Evolutionary conservation across 2,797 vertebrate genomes (phyloP), one percentile per base, ranked within the genome.

Genomic region (Scolopax bukidnonensis): DNA sequence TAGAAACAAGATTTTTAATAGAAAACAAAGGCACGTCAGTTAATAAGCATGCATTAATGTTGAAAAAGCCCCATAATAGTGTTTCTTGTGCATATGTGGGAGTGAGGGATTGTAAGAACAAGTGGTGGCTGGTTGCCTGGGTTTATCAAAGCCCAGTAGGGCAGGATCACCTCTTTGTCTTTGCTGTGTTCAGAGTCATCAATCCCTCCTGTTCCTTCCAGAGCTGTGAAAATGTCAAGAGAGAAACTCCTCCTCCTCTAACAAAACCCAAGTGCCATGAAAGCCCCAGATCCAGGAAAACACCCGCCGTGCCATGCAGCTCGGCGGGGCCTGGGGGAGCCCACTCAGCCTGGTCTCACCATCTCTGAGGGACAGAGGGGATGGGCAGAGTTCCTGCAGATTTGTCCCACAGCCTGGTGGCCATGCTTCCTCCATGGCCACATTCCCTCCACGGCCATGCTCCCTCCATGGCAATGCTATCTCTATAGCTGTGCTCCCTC

Each of bases 121-220:
- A 98, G 97, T 33, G 93, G 97, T 98, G 97, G 97, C 97, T 97
- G 95, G 90, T 94, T 97, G 97, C 98, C 98, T 98, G 96, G 97
- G 93, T 96, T 97, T 97, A 65, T 96, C 97, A 97, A 93, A 97
- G 97, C 97, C 97, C 97, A 92, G 97, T 97, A 97, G 96, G 97
- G 97, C 97, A 94, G 95, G 94, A 97, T 97, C 96, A 96, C 83
- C 94, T 96, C 97, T 97, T 97, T 97, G 92, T 96, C 95, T 98
- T 96, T 91, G 81, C 93, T 56, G 84, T 47, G 92, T 89, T 75
- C 40, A 28, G 83, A 96, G 94, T 96, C 95, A 97, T 96, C 97
- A 94, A 89, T 97, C 94, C 96, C 93, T 97, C 95, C 96, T 97
- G 94, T 97, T 97, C 84, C 59, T 93, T 93, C 84, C 16, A 0